phyloP scores from a whole-genome alignment of 2,113 vertebrate species.

The Toxostoma redivivum region DNA sequence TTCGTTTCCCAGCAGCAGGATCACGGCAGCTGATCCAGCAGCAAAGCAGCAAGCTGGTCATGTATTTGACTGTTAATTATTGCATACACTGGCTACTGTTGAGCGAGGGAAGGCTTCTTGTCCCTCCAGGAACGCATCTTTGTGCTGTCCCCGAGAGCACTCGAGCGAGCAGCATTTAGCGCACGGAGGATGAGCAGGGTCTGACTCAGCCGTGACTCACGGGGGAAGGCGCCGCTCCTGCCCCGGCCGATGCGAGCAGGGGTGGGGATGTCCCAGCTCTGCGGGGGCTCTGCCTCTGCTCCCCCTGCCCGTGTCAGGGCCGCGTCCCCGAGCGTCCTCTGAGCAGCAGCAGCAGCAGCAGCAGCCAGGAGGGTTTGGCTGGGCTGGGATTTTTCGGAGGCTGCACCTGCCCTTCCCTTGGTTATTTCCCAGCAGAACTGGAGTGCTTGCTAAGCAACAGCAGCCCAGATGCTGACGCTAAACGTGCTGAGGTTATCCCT shows the following conservation, averaged over 20 bases:
- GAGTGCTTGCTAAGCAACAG: neutral
- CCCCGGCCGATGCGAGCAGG: neutral
- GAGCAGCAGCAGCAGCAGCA: neutral
- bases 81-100: rapidly evolving
- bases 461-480: neutral
- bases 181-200: neutral
- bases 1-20: neutral
- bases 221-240: neutral
- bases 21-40: rapidly evolving
- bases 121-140: neutral
- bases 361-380: neutral
- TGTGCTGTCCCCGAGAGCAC: rapidly evolving
- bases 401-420: neutral
- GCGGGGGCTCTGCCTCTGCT: neutral
- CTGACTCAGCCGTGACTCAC: conserved; percentile 33
- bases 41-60: neutral
- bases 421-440: neutral
- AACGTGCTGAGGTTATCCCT: neutral
- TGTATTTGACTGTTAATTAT: neutral
- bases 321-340: neutral
- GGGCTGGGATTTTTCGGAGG: neutral
- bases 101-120: neutral
- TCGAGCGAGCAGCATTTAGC: rapidly evolving
- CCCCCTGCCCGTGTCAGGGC: neutral
- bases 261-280: neutral